phyloP scores from a whole-genome alignment of 2,797 vertebrate genomes.

The Peromyscus attwateri region DNA sequence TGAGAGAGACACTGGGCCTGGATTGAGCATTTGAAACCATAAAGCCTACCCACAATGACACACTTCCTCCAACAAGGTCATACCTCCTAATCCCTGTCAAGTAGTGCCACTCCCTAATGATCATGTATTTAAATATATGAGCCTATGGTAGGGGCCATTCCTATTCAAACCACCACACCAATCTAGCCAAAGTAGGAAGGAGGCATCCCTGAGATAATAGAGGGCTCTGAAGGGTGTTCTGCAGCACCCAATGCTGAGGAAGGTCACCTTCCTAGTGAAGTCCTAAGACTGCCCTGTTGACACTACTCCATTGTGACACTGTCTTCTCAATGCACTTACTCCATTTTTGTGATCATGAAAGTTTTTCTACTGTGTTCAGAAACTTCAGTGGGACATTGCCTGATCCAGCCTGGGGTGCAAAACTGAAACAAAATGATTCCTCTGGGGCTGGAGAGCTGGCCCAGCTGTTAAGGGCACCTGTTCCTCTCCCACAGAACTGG shows the following conservation, averaged over 20 bases:
- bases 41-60: neutral
- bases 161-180: neutral
- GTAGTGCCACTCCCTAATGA: neutral
- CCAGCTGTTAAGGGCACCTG: no score
- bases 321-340: neutral
- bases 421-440: neutral
- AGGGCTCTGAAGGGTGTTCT: accelerated
- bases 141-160: neutral
- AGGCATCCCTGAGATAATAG: neutral
- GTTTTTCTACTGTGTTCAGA: neutral
- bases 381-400: neutral
- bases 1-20: neutral
- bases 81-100: neutral
- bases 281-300: neutral
- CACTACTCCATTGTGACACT: neutral
- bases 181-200: neutral
- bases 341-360: neutral
- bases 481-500: neutral
- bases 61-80: neutral
- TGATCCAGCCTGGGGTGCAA: neutral
- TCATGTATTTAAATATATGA: neutral
- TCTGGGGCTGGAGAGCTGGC: neutral
- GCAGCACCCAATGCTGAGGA: neutral
- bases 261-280: neutral
- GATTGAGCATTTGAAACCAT: neutral